These are phyloP conservation scores for Tympanoctomys barrerae DNA, from an alignment of 2,797 vertebrate species.

Conservation along the genomic window DNA sequence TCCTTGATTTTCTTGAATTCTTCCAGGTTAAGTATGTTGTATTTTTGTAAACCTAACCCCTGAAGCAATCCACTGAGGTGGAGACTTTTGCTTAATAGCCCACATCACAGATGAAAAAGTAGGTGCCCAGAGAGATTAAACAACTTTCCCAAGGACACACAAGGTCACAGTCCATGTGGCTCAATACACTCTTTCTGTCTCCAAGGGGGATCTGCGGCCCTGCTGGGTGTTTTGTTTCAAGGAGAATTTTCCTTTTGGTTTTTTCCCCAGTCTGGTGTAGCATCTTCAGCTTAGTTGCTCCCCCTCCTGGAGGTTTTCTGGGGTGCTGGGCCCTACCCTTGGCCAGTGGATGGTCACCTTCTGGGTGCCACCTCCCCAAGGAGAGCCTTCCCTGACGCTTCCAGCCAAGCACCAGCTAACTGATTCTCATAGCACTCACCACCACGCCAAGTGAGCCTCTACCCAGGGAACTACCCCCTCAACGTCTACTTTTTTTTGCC, in stretches of 20 bases:
- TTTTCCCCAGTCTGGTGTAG: background rate
- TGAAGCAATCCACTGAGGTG: too few species aligned
- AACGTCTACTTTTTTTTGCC: background rate
- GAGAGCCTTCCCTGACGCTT: background rate
- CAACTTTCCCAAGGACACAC: background rate
- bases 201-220: background rate
- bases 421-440: background rate
- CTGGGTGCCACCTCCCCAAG: background rate
- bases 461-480: background rate
- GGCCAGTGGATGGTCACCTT: background rate
- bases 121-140: background rate
- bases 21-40: background rate
- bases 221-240: background rate
- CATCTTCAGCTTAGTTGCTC: background rate
- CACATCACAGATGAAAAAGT: background rate
- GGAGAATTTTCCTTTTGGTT: background rate
- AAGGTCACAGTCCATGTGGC: background rate
- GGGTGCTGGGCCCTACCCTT: background rate
- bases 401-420: background rate
- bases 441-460: background rate
- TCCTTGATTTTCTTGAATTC: background rate
- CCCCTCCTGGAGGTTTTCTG: background rate
- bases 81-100: background rate
- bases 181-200: background rate
- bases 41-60: background rate